Percentiles rank a stretch among this genome's conserved stretches.
Conservation (phyloP, 2,888 invertebrate genomes). For the Amphimallon solstitiale region DNA sequence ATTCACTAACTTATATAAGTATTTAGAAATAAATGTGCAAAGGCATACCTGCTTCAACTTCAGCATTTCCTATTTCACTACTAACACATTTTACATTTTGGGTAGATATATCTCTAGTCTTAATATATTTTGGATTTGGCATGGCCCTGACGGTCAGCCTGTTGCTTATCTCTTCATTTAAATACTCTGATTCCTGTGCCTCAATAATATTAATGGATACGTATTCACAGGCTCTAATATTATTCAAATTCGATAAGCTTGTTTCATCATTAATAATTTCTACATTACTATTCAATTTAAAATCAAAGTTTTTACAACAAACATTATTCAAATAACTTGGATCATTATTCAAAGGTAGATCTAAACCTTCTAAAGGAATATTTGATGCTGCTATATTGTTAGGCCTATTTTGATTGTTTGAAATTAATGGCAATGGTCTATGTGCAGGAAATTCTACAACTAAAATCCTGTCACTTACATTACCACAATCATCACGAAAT, state of each 20-base stretch:
- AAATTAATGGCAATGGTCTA: conserved; percentile 52
- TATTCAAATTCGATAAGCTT: conserved; percentile 57
- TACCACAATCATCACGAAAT: conserved; percentile 88
- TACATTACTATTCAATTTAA: conserved; percentile 40
- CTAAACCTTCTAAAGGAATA: conserved; percentile 52
- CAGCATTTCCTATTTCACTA: conserved; percentile 51
- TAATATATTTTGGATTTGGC: conserved; percentile 66
- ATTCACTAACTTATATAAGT: not conserved
- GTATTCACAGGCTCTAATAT: conserved; percentile 58
- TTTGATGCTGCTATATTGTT: conserved; percentile 57
- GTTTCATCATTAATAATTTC: conserved; percentile 42
- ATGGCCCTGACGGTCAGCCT: conserved; percentile 74
- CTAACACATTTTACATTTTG: conserved; percentile 42
- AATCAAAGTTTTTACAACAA: conserved; percentile 47
- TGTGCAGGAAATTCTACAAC: conserved; percentile 77
- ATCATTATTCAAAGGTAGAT: conserved; percentile 51
- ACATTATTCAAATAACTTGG: conserved; percentile 45
- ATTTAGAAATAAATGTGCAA: not conserved
- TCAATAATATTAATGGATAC: conserved; percentile 51
- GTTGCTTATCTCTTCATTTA: conserved; percentile 45
- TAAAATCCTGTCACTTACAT: conserved; percentile 82
- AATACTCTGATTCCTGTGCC: conserved; percentile 42
- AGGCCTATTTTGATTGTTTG: conserved; percentile 50
- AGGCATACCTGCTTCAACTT: conserved; percentile 48
- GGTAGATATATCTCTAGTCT: conserved; percentile 40